Evolutionary conservation across 2,797 vertebrate genomes (phyloP), one percentile per base, ranked within the genome.

Genomic region (Brachymystax lenok): DNA sequence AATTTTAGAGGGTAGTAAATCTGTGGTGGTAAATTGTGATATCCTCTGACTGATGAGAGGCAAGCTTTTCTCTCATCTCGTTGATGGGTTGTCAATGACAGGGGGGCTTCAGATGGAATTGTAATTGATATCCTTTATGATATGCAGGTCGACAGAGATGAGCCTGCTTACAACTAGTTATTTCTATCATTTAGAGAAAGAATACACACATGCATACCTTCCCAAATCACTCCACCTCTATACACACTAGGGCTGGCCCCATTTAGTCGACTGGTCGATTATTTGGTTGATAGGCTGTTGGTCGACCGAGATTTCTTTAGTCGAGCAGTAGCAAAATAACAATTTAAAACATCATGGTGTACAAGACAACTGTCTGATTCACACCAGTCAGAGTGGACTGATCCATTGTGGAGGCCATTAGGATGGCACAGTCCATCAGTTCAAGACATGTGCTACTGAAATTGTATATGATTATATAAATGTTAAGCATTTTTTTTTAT

Each of bases 1-100:
- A 1, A 74, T 70, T 69, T 54, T 13, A 46, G 33, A 74, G 74
- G 52, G 46, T 12, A 28, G 63, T 30, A 75, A 74, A 80, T 63
- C 64, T 35, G 5, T 54, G 24, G 54, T 63, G 56, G 24, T n/a
- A 16, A 19, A 28, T 24, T 7, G 33, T 16, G 61, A 30, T 40
- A 14, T 67, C 35, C 50, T 61, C 13, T 8, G 13, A 61, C 19
- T 1, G 7, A 10, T 19, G 16, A 63, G 30, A 28, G 61, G 61
- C 33, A 21, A 16, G 24, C 6, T 19, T 5, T 24, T 46, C 61
- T 64, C 24, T 50, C 13, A 7, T 30, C 35, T 19, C 21, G 30
- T 56, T 21, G 46, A 50, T 24, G 24, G 27, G 12, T 28, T n/a
- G 8, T 67, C 27, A 30, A 12, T 67, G 66, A 28, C 14, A 28